phyloP scores from a whole-genome alignment of 2,888 invertebrate genomes.

The Scelioninae gen. 1 region DNA sequence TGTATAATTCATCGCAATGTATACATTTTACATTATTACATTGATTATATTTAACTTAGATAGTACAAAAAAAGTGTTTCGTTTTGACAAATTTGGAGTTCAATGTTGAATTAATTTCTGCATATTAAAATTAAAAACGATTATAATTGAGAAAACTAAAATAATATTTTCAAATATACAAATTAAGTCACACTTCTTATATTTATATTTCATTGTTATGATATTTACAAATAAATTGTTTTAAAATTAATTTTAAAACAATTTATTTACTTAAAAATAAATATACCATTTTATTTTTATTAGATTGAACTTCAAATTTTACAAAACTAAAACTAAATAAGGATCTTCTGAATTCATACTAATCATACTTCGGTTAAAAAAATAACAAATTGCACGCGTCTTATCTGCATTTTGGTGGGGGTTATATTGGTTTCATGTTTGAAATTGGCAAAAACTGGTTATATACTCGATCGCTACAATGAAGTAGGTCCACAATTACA shows the following conservation, averaged over 20 bases:
- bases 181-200: too few species aligned
- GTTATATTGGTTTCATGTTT: constrained; percentile 36
- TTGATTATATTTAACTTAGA: constrained; percentile 28
- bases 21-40: constrained; percentile 48
- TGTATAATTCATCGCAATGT: constrained; percentile 49
- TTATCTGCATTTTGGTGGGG: constrained; percentile 8
- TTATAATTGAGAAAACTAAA: too few species aligned
- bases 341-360: constrained; percentile 7
- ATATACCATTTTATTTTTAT: neutral
- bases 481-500: constrained; percentile 54
- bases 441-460: constrained; percentile 58
- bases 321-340: constrained; percentile 6
- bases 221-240: too few species aligned
- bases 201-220: too few species aligned
- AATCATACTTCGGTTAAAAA: constrained; percentile 41
- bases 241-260: neutral
- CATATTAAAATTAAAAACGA: too few species aligned
- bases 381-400: constrained; percentile 35
- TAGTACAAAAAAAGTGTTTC: too few species aligned
- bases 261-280: neutral
- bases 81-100: neutral
- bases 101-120: too few species aligned
- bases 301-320: neutral
- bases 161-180: too few species aligned
- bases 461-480: constrained; percentile 56